phyloP scores from a whole-genome alignment of 1,140 invertebrate genomes.

The Theocolax elegans region DNA sequence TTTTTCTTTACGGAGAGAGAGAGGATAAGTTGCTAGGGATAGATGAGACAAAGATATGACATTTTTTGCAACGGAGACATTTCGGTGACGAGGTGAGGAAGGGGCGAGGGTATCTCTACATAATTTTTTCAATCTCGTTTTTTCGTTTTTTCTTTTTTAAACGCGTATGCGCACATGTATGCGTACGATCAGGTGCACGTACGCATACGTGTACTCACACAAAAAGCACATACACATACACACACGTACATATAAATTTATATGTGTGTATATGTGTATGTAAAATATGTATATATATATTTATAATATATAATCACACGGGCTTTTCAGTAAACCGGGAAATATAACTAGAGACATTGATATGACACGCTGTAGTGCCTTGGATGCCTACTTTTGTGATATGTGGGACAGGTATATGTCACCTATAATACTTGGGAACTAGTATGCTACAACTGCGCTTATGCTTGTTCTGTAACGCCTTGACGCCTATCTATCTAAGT shows the following conservation, averaged over 20 bases:
- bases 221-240: constrained; percentile 22
- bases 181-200: too few relatives aligned
- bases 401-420: constrained; percentile 59
- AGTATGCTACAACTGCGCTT: constrained; percentile 55
- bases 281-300: constrained; percentile 19
- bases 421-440: constrained; percentile 64
- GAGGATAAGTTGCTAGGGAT: background rate
- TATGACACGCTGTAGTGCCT: constrained; percentile 60
- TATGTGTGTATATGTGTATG: too few relatives aligned
- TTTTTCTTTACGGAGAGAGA: background rate
- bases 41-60: background rate
- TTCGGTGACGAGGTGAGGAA: background rate
- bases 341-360: constrained; percentile 62
- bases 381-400: constrained; percentile 63
- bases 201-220: too few relatives aligned
- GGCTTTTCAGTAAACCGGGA: constrained; percentile 33
- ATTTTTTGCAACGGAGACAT: background rate
- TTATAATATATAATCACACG: constrained; percentile 38
- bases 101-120: constrained; percentile 32
- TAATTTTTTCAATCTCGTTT: constrained; percentile 25
- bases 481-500: constrained; percentile 8
- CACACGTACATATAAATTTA: too few relatives aligned
- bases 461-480: constrained; percentile 50
- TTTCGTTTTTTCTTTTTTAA: too few relatives aligned
- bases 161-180: too few relatives aligned